A percentile compares a stretch with the other conserved stretches of the same genome.
phyloP scores from a whole-genome alignment of 2,113 vertebrate genomes.

The Onychostruthus taczanowskii region DNA sequence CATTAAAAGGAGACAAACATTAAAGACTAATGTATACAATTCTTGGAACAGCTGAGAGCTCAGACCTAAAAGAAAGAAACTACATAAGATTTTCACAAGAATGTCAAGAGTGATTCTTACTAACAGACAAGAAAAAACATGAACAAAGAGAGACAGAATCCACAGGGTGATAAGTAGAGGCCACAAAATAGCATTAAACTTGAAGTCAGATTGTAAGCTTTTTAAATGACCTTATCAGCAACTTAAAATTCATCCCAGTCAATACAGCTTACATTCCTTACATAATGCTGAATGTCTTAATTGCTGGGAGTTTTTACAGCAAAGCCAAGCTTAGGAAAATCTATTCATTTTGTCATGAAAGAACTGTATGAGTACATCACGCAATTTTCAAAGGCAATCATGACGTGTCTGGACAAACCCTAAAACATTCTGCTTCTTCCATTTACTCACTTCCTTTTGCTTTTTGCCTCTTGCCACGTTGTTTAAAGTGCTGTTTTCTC shows the following conservation, averaged over 20 bases:
- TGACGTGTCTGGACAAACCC: not conserved
- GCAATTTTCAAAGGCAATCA: not conserved
- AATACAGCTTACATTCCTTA: not conserved
- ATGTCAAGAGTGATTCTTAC: not conserved
- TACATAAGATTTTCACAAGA: not conserved
- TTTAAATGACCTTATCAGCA: not conserved
- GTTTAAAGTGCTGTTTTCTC: slow-evolving; percentile 76
- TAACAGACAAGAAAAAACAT: not conserved
- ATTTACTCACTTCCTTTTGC: slow-evolving; percentile 85
- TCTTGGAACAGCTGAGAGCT: not conserved
- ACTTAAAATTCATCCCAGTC: not conserved
- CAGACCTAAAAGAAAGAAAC: not conserved
- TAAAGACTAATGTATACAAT: not conserved
- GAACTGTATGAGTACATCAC: not conserved
- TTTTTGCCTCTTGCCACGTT: slow-evolving; percentile 85
- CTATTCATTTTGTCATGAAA: not conserved
- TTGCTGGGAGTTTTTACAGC: not conserved
- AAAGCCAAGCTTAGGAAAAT: not conserved
- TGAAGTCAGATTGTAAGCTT: not conserved
- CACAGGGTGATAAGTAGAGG: not conserved
- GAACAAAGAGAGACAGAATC: not conserved
- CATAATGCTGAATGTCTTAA: not conserved
- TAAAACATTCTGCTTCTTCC: not conserved
- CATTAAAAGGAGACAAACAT: not conserved
- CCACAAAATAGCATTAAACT: not conserved